Conservation (phyloP, 92 coral and sea anemone genomes). For the Ricordea florida region DNA sequence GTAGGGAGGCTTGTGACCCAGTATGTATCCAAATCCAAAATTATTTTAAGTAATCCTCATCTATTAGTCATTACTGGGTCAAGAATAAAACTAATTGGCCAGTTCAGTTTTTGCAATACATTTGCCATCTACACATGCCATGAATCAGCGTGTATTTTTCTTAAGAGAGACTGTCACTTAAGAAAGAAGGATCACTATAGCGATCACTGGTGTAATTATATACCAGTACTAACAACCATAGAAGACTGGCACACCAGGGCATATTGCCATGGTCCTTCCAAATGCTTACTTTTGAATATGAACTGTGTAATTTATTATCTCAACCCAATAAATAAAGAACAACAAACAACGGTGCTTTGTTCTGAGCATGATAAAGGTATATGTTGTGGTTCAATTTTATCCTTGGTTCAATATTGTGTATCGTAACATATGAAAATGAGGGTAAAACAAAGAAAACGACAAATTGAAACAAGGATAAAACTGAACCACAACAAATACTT, state of each 20-base stretch:
- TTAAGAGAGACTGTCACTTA: no score
- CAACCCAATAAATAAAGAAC: conserved; percentile 14
- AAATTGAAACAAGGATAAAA: not conserved
- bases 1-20: conserved; percentile 16
- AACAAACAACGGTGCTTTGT: conserved; percentile 19
- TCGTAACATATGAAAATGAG: conserved; percentile 1
- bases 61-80: conserved; percentile 9
- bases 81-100: conserved; percentile 21
- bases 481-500: not conserved
- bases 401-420: not conserved
- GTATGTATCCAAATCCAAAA: conserved; percentile 11
- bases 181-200: conserved; percentile 18
- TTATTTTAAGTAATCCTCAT: conserved; percentile 17
- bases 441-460: not conserved
- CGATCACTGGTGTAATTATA: conserved; percentile 3
- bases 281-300: not conserved
- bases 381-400: not conserved
- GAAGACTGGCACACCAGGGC: conserved; percentile 3
- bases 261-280: no score
- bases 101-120: conserved; percentile 7
- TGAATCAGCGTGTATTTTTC: no score
- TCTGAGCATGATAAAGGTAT: conserved; percentile 22
- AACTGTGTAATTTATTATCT: conserved; percentile 5
- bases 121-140: conserved; percentile 7
- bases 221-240: conserved; percentile 18